phyloP scores from a whole-genome alignment of 2,113 vertebrate species.

The Ptilorrhoa leucosticta region DNA sequence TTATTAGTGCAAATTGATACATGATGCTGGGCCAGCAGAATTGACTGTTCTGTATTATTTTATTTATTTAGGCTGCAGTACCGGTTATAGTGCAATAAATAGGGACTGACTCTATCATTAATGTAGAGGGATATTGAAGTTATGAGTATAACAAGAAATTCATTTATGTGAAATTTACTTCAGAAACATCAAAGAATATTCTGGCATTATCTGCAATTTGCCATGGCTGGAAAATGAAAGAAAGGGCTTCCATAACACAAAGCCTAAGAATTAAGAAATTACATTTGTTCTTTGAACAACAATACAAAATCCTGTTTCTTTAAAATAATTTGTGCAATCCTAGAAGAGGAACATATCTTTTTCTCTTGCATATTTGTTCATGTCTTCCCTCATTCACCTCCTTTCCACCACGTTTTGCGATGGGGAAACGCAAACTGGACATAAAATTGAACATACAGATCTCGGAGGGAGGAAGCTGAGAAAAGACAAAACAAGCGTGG shows the following conservation, averaged over 20 bases:
- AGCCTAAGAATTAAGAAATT: background rate
- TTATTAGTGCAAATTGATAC: constrained; percentile 45
- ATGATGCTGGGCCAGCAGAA: constrained; percentile 9
- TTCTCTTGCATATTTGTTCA: background rate
- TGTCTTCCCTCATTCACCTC: background rate
- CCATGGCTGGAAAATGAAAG: background rate
- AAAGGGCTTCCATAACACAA: background rate
- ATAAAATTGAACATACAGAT: accelerated
- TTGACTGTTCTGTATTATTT: constrained; percentile 3
- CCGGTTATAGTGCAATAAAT: background rate
- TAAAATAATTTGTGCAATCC: background rate
- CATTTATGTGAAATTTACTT: background rate
- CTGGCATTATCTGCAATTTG: background rate
- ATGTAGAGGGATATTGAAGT: background rate
- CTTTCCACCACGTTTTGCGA: background rate
- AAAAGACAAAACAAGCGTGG: background rate
- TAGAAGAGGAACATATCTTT: background rate
- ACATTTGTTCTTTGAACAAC: background rate
- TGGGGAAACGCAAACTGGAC: background rate
- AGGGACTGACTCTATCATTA: background rate
- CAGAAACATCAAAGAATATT: background rate
- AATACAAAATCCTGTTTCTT: background rate
- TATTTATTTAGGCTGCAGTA: constrained; percentile 37
- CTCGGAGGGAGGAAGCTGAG: background rate
- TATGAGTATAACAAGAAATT: background rate